Base-by-base conservation (phyloP, 37 sponge, comb jelly and placozoan genomes). In the Ianthella basta region DNA sequence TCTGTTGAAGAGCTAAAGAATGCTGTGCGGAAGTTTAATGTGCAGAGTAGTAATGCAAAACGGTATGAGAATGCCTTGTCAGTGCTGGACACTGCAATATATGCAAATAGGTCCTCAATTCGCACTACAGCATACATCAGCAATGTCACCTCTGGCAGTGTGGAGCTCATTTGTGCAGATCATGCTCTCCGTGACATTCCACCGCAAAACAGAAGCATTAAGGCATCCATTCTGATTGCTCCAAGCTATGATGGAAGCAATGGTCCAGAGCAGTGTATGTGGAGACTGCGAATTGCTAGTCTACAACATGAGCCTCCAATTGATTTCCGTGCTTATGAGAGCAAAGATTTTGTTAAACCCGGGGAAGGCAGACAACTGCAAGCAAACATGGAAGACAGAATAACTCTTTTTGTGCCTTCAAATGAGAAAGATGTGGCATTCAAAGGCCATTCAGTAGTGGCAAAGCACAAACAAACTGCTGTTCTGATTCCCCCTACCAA, bases 1-100 rank as follows among this genome's bases (percentile, higher is more conserved):
- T 27, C 25, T 10, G 14, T 10, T 4, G 63, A 61, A 27, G 63
- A 61, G 14, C 63, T 61, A 12, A 61, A 61, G 27, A 25, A 61
- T 61, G 27, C 27, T 12, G 27, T 61, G 4, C 63, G 10, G 27
- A 61, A 25, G 25, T 61, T 23, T 10, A 61, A 61, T 61, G 2
- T 61, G 25, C 3, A 14, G 27, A 61, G 25, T 27, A 10, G 12
- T 27, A 23, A 61, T 27, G 63, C 63, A 61, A 61, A 10, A 23
- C 27, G 63, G n/a, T 61, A 27, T 61, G 63, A 61, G n/a, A 61
- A 61, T 61, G 63, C 4, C 10, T 25, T 61, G 27, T 27, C n/a
- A 61, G 63, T 61, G 27, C 63, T 61, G 63, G 63, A 61, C 63
- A 61, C n/a, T 61, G 63, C 63, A 13, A 23, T 61, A 4, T 61